Evolutionary conservation across 2,888 invertebrate species (phyloP).

Genomic region (Perdita meconis): DNA sequence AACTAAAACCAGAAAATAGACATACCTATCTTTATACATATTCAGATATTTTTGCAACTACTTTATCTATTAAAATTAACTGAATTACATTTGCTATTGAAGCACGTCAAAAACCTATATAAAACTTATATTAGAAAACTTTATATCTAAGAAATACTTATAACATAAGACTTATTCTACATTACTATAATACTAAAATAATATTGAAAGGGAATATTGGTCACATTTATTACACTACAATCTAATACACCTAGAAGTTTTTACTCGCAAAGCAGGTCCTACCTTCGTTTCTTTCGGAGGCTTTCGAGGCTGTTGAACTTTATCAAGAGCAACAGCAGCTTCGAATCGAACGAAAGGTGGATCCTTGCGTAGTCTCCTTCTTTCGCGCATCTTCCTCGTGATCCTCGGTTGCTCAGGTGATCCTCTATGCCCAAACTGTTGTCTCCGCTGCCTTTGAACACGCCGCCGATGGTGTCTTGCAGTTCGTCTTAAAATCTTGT

Average conservation of each 20-base stretch:
- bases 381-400: too few species aligned
- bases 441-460: background rate
- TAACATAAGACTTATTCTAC: too few species aligned
- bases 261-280: background rate
- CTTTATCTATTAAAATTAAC: too few species aligned
- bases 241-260: background rate
- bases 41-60: too few species aligned
- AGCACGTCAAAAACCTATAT: too few species aligned
- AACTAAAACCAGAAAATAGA: too few species aligned
- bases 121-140: too few species aligned
- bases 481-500: background rate
- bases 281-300: background rate
- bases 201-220: background rate
- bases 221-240: background rate
- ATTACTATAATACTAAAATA: too few species aligned
- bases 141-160: too few species aligned
- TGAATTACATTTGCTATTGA: too few species aligned
- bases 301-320: background rate
- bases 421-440: background rate
- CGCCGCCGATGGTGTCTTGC: background rate
- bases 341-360: background rate
- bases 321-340: background rate
- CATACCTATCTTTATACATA: too few species aligned
- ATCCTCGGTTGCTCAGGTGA: background rate
- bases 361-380: background rate